Evolutionary conservation across 2,797 vertebrate species (phyloP).

Genomic region (Heliangelus exortis): DNA sequence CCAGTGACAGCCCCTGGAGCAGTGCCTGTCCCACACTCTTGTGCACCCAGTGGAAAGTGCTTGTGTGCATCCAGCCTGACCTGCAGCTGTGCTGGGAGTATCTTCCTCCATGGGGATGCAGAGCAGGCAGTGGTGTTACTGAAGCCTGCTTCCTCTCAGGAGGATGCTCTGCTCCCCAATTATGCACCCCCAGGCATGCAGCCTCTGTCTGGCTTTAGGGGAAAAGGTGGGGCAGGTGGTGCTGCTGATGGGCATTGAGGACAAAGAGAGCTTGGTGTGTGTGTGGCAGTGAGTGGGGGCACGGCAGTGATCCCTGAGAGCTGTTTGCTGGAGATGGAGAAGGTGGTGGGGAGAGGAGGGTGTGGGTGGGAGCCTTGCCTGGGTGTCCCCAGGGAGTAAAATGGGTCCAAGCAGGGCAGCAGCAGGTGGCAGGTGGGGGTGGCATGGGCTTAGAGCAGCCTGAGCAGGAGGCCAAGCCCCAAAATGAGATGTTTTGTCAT

Average conservation of each 20-base stretch:
- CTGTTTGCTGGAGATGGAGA: neutral
- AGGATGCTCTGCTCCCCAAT: neutral
- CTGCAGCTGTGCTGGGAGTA: fast-evolving
- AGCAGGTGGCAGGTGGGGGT: neutral
- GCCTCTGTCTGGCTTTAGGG: neutral
- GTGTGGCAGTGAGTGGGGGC: neutral
- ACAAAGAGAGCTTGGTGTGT: neutral
- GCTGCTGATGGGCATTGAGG: neutral
- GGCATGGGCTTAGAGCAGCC: neutral
- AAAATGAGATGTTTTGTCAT: fast-evolving
- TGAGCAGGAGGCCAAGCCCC: neutral
- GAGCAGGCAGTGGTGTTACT: neutral
- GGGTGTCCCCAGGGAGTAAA: fast-evolving
- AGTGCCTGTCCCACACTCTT: neutral
- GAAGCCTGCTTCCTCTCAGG: neutral
- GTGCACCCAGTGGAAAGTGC: neutral
- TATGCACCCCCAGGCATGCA: fast-evolving
- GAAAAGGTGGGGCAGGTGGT: neutral
- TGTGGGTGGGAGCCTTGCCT: neutral
- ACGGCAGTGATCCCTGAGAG: neutral
- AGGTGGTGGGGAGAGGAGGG: neutral
- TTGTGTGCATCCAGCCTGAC: neutral
- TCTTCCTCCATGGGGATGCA: fast-evolving
- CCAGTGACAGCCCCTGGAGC: neutral
- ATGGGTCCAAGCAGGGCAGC: too few relatives aligned